phyloP scores from a whole-genome alignment of 1,140 invertebrate species.

The Dysdera silvatica region DNA sequence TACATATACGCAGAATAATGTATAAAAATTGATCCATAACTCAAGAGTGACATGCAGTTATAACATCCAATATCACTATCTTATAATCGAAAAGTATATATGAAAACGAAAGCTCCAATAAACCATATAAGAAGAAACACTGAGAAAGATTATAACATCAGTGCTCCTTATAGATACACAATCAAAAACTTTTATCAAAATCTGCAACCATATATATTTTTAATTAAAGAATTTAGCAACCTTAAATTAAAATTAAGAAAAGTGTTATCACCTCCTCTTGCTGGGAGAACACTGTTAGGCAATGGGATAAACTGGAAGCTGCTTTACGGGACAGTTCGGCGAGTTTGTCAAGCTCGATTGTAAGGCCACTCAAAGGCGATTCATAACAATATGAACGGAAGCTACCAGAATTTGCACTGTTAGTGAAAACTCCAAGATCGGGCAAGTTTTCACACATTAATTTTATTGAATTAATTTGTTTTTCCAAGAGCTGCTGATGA shows the following conservation, averaged over 20 bases:
- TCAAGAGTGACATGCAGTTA: too few relatives aligned
- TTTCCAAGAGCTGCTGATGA: constrained; percentile 54
- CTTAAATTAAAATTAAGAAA: too few relatives aligned
- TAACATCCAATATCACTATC: too few relatives aligned
- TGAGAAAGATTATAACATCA: too few relatives aligned
- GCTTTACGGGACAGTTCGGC: constrained; percentile 13
- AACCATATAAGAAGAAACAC: too few relatives aligned
- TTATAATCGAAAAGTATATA: too few relatives aligned
- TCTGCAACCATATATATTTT: background rate
- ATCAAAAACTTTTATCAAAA: too few relatives aligned
- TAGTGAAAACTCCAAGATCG: background rate
- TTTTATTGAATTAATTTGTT: constrained; percentile 43
- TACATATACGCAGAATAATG: too few relatives aligned
- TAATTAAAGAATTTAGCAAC: background rate
- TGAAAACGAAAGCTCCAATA: too few relatives aligned
- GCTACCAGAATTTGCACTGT: background rate
- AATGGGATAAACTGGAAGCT: constrained; percentile 40
- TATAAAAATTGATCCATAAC: too few relatives aligned
- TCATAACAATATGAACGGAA: background rate
- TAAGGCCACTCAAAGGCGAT: background rate
- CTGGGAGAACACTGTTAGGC: constrained; percentile 48
- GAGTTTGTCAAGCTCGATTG: background rate
- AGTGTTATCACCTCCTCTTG: constrained; percentile 48
- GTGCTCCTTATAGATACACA: too few relatives aligned
- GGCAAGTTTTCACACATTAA: background rate